Percentiles rank a stretch among this genome's conserved stretches.
phyloP scores from a whole-genome alignment of 2,113 vertebrate genomes.

The Pollimyrus isidori region DNA sequence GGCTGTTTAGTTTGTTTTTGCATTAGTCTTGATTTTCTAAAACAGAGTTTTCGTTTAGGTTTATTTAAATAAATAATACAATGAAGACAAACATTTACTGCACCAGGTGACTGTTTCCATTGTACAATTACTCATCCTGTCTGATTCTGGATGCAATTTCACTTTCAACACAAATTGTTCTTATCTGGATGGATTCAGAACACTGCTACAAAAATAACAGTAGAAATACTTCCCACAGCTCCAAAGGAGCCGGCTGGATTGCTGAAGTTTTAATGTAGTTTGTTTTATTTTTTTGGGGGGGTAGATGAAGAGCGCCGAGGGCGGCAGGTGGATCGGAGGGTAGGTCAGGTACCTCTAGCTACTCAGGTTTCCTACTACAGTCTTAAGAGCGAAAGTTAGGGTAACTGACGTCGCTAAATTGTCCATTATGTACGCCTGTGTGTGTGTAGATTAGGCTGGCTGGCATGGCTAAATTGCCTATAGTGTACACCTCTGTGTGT shows the following conservation, averaged over 20 bases:
- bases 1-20: not conserved
- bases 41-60: not conserved
- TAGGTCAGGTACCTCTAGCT: not conserved
- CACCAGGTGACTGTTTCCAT: not conserved
- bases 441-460: not conserved
- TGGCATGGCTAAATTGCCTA: not conserved
- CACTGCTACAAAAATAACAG: slow-evolving; percentile 16
- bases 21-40: not conserved
- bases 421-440: not conserved
- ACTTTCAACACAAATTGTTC: slow-evolving; percentile 32
- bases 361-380: not conserved
- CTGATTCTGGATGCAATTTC: slow-evolving; percentile 38
- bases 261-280: slow-evolving; percentile 5
- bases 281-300: not conserved
- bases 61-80: not conserved
- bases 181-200: slow-evolving; percentile 28
- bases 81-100: not conserved
- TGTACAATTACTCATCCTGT: not conserved
- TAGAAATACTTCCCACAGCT: not conserved
- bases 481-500: too few species aligned
- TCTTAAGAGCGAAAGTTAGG: not conserved
- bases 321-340: not conserved
- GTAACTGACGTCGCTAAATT: not conserved
- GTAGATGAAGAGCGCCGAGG: not conserved
- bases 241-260: not conserved